These are phyloP conservation scores for Halocynthia aurantium DNA, from an alignment of 23 tunicate species.

Conservation along the genomic window DNA sequence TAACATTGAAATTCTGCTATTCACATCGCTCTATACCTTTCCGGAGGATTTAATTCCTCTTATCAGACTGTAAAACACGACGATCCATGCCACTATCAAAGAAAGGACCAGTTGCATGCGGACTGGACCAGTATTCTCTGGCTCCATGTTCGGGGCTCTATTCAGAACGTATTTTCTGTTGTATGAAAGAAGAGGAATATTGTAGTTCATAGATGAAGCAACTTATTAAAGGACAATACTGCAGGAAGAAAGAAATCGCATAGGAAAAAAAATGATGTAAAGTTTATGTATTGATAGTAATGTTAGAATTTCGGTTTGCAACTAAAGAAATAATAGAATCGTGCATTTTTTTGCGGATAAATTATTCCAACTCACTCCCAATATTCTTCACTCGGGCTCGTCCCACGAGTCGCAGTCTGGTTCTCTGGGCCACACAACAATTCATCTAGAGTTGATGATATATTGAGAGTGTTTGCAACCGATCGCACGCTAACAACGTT, in stretches of 20 bases:
- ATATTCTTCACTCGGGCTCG: slow-evolving; percentile 82
- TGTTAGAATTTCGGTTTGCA: too few relatives aligned
- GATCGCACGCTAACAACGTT: too few relatives aligned
- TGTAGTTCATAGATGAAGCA: too few relatives aligned
- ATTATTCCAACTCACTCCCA: slow-evolving; percentile 63
- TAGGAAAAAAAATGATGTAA: too few relatives aligned
- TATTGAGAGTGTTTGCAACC: too few relatives aligned
- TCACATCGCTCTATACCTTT: slow-evolving; percentile 32
- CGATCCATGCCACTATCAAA: slow-evolving; percentile 76
- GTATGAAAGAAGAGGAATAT: not conserved
- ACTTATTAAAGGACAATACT: too few relatives aligned
- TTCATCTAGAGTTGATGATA: too few relatives aligned
- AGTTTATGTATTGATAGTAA: too few relatives aligned
- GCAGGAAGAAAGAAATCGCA: too few relatives aligned
- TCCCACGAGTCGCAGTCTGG: slow-evolving; percentile 14
- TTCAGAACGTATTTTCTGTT: slow-evolving; percentile 59
- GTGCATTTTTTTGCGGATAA: too few relatives aligned
- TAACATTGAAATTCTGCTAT: too few relatives aligned
- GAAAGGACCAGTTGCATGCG: slow-evolving; percentile 58
- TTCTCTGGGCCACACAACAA: not conserved
- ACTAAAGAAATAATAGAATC: too few relatives aligned
- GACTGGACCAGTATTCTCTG: slow-evolving; percentile 51
- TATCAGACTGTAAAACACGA: slow-evolving; percentile 78
- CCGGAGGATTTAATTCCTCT: slow-evolving; percentile 91
- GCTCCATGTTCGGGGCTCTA: slow-evolving; percentile 51